Evolutionary conservation across 2,888 invertebrate species (phyloP).

Genomic region (Tridacna crocea): DNA sequence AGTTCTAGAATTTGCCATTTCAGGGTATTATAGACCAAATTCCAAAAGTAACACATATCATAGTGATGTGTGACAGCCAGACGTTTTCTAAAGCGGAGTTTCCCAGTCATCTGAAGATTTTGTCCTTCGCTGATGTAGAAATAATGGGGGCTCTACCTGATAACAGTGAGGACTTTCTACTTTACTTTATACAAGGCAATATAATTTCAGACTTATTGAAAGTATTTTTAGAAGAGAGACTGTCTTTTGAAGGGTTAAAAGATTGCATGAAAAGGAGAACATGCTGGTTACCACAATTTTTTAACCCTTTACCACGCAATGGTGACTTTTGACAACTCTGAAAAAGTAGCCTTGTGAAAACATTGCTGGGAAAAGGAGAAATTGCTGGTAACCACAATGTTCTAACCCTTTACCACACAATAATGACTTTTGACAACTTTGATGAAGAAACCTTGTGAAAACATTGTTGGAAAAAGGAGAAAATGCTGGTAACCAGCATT

Average conservation of each 20-base stretch:
- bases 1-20: background rate
- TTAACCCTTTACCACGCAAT: background rate
- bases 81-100: conserved; percentile 86
- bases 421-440: too few species aligned
- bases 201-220: too few species aligned
- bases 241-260: too few species aligned
- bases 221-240: too few species aligned
- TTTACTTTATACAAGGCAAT: background rate
- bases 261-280: too few species aligned
- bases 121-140: conserved; percentile 91
- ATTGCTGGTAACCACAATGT: background rate
- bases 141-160: conserved; percentile 85
- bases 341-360: background rate
- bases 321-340: background rate
- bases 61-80: conserved; percentile 81
- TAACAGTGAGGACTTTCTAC: conserved; percentile 69
- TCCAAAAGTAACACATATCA: conserved; percentile 89
- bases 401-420: background rate
- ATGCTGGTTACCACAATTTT: too few species aligned
- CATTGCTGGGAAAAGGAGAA: conserved; percentile 1
- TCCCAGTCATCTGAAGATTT: conserved; percentile 90
- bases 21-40: conserved; percentile 85
- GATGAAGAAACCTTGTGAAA: too few species aligned
- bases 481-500: too few species aligned
- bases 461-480: too few species aligned